Conservation (phyloP, 2,113 vertebrate species). For the Chamaea fasciata region DNA sequence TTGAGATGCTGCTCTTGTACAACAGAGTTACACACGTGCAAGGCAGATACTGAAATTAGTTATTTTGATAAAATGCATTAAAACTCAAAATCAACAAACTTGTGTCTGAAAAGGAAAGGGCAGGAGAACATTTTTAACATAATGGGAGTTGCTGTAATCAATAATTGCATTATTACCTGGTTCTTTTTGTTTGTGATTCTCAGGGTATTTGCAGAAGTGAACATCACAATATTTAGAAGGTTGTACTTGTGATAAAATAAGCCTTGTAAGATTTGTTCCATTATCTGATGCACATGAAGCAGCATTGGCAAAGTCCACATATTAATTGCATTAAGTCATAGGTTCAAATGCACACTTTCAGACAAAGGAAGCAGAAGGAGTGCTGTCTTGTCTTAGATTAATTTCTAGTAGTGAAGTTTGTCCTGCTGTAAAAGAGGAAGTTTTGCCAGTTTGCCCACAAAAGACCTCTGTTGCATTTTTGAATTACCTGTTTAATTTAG, state of each 20-base stretch:
- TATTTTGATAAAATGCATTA: background rate
- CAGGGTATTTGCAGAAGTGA: background rate
- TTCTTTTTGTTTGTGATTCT: background rate
- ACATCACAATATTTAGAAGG: background rate
- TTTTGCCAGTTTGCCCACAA: background rate
- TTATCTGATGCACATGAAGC: background rate
- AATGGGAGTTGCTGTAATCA: background rate
- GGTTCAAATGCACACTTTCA: background rate
- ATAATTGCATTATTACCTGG: rapidly evolving
- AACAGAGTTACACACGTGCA: background rate
- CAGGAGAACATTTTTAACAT: background rate
- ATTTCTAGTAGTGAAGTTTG: background rate
- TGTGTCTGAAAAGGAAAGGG: background rate
- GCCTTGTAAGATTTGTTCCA: background rate
- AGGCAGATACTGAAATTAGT: background rate
- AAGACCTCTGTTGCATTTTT: background rate
- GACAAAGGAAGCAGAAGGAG: background rate
- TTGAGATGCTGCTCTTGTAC: background rate
- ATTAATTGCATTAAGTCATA: background rate
- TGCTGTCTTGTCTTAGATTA: background rate
- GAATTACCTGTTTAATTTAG: background rate
- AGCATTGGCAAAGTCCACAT: background rate
- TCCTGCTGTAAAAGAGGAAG: background rate
- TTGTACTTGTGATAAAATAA: background rate
- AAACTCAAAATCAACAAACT: background rate